Conservation (phyloP, 2,888 invertebrate species). For the Aproaerema taeniolella region DNA sequence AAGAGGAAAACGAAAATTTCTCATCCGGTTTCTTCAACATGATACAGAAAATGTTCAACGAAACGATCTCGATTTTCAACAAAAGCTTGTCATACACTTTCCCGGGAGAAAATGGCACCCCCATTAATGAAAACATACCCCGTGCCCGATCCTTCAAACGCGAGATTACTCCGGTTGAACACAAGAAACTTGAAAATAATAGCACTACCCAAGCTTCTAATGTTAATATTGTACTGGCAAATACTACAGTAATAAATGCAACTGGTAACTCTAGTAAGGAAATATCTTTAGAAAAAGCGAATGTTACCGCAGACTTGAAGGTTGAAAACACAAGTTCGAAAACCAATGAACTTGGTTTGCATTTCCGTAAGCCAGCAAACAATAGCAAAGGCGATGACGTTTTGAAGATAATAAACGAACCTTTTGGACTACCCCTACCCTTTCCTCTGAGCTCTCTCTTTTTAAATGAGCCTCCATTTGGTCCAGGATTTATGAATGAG, state of each 20-base stretch:
- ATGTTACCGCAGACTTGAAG: background rate
- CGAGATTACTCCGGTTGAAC: too few relatives aligned
- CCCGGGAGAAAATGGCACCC: too few relatives aligned
- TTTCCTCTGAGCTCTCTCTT: too few relatives aligned
- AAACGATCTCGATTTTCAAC: conserved; percentile 41
- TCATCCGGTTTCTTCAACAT: conserved; percentile 34
- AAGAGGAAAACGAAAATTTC: conserved; percentile 43
- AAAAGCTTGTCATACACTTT: conserved; percentile 10
- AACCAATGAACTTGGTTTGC: background rate
- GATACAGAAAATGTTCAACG: conserved; percentile 41
- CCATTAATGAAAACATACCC: too few relatives aligned
- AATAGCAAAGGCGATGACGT: too few relatives aligned
- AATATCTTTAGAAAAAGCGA: background rate
- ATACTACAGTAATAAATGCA: background rate
- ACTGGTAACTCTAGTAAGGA: background rate
- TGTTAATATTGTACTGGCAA: conserved; percentile 1
- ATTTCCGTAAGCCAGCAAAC: background rate
- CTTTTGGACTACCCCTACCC: too few relatives aligned
- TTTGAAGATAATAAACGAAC: too few relatives aligned
- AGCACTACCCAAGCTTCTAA: background rate
- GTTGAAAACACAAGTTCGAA: too few relatives aligned
- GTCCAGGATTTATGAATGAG: too few relatives aligned
- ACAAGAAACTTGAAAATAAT: too few relatives aligned
- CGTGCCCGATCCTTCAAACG: too few relatives aligned
- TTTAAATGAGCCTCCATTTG: too few relatives aligned